Evolutionary conservation across 2,888 invertebrate species (phyloP).

Genomic region (Osmoderma eremita): DNA sequence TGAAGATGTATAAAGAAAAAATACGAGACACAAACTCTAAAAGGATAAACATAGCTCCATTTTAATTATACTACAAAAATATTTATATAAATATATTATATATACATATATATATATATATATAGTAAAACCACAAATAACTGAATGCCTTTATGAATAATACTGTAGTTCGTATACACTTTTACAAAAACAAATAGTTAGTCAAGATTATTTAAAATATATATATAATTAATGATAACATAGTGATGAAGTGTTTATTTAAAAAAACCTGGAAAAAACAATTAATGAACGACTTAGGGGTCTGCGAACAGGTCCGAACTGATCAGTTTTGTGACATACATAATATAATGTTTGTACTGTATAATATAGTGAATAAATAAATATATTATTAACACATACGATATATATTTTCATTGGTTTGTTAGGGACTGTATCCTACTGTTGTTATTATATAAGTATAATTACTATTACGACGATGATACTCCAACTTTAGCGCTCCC

Average conservation of each 20-base stretch:
- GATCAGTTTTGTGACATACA: constrained; percentile 48
- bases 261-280: constrained; percentile 37
- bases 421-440: constrained; percentile 25
- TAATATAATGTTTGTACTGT: constrained; percentile 30
- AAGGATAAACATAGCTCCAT: constrained; percentile 55
- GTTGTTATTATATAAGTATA: constrained; percentile 17
- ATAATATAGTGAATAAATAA: constrained; percentile 41
- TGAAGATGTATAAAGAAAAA: constrained; percentile 12
- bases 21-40: constrained; percentile 42
- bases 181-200: constrained; percentile 61
- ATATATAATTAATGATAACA: constrained; percentile 48
- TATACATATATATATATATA: constrained; percentile 48
- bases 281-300: constrained; percentile 3
- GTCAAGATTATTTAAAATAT: constrained; percentile 60
- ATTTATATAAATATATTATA: constrained; percentile 58
- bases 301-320: constrained; percentile 28
- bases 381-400: constrained; percentile 29
- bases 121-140: constrained; percentile 61
- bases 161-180: constrained; percentile 65
- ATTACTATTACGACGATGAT: constrained; percentile 15
- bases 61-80: constrained; percentile 57
- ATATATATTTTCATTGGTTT: constrained; percentile 48
- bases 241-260: constrained; percentile 59
- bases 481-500: constrained; percentile 23
- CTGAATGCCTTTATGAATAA: constrained; percentile 65